Evolutionary conservation across 1,140 invertebrate genomes (phyloP), one percentile per base, ranked within the genome.

Genomic region (Bombus turneri): DNA sequence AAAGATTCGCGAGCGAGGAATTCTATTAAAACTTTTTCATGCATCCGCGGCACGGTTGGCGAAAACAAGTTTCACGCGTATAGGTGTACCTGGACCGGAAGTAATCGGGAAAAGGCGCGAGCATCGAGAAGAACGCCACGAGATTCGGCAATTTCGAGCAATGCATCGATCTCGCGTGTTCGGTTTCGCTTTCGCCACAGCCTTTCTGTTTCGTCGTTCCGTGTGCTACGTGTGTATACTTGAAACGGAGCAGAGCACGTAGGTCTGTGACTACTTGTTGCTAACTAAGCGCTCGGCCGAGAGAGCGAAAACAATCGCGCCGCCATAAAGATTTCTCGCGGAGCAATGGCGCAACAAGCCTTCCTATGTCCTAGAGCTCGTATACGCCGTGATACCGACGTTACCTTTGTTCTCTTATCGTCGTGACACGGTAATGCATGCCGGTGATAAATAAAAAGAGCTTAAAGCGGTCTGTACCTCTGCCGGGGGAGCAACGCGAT

Each of bases 251-350:
- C 18, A 6, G 31, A 31, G 73, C 57, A 43, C 41, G 77, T 53
- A 47, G 18, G 78, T 64, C 62, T 57, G 62, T 73, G 41, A 82
- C 88, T 79, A 89, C 88, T 89, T 89, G 88, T 89, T 89, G 88
- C 88, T 89, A 88, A 88, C 88, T 86, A 86, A 88, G 88, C 68
- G 75, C 28, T 31, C 37, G 41, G 41, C 71, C 53, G 64, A 71
- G 69, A 83, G 79, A 88, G 59, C 69, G 79, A 86, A 75, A 88
- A 89, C 88, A 89, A 89, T 88, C 83, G 79, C n/a, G 47, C 53
- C 53, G 22, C 66, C 86, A 85, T 89, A 88, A 82, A 88, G 83
- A 88, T 89, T 83, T 88, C 87, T 88, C 69, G 77, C 71, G 64
- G 64, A 88, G 77, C 53, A 79, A 72, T 71, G 73, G 68, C 83